Base-by-base conservation (phyloP, 1,140 invertebrate genomes). In the Drosophila punjabiensis region DNA sequence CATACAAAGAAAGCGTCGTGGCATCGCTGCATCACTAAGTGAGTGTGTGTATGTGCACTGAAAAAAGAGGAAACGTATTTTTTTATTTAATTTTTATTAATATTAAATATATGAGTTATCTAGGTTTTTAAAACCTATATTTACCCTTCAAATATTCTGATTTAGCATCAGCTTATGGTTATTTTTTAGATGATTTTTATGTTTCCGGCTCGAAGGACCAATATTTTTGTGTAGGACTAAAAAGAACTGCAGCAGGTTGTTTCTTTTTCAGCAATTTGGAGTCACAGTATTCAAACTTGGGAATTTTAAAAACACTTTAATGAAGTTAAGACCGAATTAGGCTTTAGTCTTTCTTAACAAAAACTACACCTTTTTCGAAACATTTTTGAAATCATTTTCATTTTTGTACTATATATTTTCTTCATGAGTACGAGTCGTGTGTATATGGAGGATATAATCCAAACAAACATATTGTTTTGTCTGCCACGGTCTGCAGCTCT, bases 401-500 rank as follows among this genome's bases (percentile, higher is more conserved):
- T 11, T 32, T 18, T 7, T 52, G 2, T 32, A 11, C 16, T n/a
- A n/a, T n/a, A 52, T 18, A 53, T 53, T 18, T 53, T 33, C n/a
- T 11, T 53, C n/a, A 1, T 7, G 28, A 18, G 16, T 33, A 20
- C 33, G 20, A 33, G 16, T 67, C 24, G 28, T 47, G 14, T 74
- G 50, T 59, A 43, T 67, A 78, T 56, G 58, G 71, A 59, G 76
- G 67, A 76, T 86, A 90, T 90, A 86, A 90, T 90, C 86, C 86
- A 90, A 90, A 90, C 86, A 90, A 90, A 90, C 86, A 90, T 90
- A 90, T 90, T 90, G 86, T 90, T 90, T 90, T 90, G 86, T 90
- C 86, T 89, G 85, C 84, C 82, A 84, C 81, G 81, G 82, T 84
- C 82, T 85, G 77, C 76, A 66, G 71, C 55, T 69, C 60, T 55